Base-by-base conservation (phyloP, 2,888 invertebrate genomes). In the Nudaria mundana region DNA sequence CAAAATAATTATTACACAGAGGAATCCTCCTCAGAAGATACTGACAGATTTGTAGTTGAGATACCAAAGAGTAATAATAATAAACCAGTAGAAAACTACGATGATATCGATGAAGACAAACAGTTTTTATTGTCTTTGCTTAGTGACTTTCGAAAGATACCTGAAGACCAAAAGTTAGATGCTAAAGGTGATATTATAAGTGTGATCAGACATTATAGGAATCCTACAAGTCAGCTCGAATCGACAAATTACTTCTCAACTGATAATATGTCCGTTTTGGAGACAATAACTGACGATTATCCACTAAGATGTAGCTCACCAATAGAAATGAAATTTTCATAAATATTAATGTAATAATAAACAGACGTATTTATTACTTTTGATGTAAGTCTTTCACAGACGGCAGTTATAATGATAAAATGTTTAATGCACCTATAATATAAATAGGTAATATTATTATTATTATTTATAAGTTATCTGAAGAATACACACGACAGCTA, bases 171-270 rank as follows among this genome's bases (percentile, higher is more conserved):
- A 10, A 39, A 29, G 12, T 15, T 39, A 7, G 39, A 39, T 15
- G 32, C 33, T 6, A 39, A 39, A 23, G 39, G 33, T 7, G 39
- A 33, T 3, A 39, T 39, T 8, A 39, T 39, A 16, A 39, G 22
- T 12, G 24, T 39, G 10, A 33, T 39, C 3, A 39, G 39, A 18
- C 39, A 33, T 39, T 39, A 39, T 6, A 29, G 13, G 7, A 39
- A 24, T 29, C 1, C 37, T 22, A 5, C 37, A 25, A 7, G 2
- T 18, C 32, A 26, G n/a, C 28, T 32, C 13, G 14, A 32, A 1
- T 8, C 15, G 1, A 28, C 16, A 18, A 24, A 16, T 3, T 22
- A 23, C 5, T 33, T 29, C 11, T 39, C 12, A n/a, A 11, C 14
- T 20, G 23, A 11, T 10, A 23, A 33, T 23, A 16, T 28, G 12